Percentiles rank a stretch among this genome's conserved stretches.
Evolutionary conservation across 2,113 vertebrate species (phyloP).

Genomic region (Casuarius casuarius): DNA sequence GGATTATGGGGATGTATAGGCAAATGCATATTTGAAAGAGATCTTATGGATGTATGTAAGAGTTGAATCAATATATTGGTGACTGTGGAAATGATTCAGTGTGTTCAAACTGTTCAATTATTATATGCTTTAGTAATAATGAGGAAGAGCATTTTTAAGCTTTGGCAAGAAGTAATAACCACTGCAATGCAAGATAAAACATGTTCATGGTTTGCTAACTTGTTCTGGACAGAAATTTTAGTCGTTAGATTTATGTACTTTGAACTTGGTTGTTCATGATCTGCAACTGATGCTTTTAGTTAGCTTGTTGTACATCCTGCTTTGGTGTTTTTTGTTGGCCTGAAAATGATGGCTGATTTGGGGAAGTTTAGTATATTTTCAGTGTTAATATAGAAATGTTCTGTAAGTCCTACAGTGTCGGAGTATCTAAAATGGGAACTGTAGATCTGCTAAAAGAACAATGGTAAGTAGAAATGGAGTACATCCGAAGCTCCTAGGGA

Average conservation of each 20-base stretch:
- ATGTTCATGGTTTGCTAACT: background rate
- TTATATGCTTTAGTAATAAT: background rate
- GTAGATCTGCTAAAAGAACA: background rate
- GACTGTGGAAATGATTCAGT: background rate
- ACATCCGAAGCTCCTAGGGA: background rate
- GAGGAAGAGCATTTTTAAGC: background rate
- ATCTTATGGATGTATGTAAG: rapidly evolving
- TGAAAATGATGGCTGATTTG: background rate
- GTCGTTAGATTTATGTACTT: constrained; percentile 13
- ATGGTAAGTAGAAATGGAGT: background rate
- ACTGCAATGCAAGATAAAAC: constrained; percentile 21
- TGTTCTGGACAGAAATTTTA: constrained; percentile 19
- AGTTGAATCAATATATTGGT: background rate
- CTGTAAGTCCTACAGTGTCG: background rate
- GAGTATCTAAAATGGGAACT: background rate
- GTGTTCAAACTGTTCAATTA: background rate
- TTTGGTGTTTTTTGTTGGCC: background rate
- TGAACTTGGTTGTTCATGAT: constrained; percentile 22
- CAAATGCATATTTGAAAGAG: background rate
- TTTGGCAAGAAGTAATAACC: background rate
- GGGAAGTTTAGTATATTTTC: background rate
- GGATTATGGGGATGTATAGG: background rate
- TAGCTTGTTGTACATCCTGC: background rate
- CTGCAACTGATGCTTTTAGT: background rate
- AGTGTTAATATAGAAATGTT: background rate